Evolutionary conservation across 2,113 vertebrate species (phyloP), one percentile per base, ranked within the genome.

Genomic region (Megaleporinus macrocephalus): DNA sequence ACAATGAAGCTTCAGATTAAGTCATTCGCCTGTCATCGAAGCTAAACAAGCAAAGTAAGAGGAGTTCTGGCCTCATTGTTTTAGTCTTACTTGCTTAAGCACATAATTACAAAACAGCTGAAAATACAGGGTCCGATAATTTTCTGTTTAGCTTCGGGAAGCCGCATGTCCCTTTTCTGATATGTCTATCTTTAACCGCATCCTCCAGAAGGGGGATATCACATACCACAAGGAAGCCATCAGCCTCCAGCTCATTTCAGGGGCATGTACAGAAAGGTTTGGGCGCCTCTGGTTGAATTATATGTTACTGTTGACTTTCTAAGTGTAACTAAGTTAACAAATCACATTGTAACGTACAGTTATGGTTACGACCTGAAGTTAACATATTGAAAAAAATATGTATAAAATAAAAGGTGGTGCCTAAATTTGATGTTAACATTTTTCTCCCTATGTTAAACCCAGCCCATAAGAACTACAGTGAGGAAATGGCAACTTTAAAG

Each of bases 131-230:
- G 62, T 44, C 22, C 1, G 13, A 16, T 63, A 53, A 15, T 11
- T 55, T 81, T 51, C 44, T 78, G 55, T 84, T 73, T 44, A 59
- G 47, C 33, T 79, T 22, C 26, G 20, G 36, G 76, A 69, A 9
- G n/a, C 44, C 47, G 76, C 53, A 62, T 62, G 55, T 76, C 30
- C 33, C 12, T 26, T 61, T 49, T 62, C 57, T 61, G 47, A 22
- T 44, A 18, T 44, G n/a, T 44, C n/a, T 22, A 14, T 47, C 30
- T 66, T 66, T 79, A 24, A 65, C 33, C 57, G 49, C 53, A 63
- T 77, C 78, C 57, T 49, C 27, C 61, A 71, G n/a, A 68, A 70
- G 15, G 27, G 33, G 61, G 16, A 77, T 66, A 66, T 66, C 63
- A 57, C 41, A 24, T 68, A 55, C 63, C 53, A 69, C 29, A 66